Conservation (phyloP, 1,140 invertebrate genomes). For the Hestina assimilis region DNA sequence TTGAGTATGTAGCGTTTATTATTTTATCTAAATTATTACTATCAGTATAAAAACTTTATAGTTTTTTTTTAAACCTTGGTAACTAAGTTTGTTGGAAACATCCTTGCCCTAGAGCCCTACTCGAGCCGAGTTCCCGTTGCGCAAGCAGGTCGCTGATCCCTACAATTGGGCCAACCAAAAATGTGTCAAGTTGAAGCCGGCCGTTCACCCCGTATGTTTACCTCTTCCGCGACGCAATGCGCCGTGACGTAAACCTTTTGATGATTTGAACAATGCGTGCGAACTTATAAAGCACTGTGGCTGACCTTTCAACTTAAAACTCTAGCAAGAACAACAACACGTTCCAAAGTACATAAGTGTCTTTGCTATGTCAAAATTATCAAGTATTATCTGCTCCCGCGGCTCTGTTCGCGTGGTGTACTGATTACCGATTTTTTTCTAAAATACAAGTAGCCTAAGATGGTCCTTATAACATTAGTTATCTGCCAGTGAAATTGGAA, state of each 20-base stretch:
- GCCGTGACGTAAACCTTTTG: conserved; percentile 19
- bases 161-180: conserved; percentile 70
- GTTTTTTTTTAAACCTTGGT: conserved; percentile 7
- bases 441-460: too few relatives aligned
- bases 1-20: too few relatives aligned
- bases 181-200: conserved; percentile 75
- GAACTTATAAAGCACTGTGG: neutral
- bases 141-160: conserved; percentile 67
- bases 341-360: too few relatives aligned
- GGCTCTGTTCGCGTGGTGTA: too few relatives aligned
- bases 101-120: conserved; percentile 45
- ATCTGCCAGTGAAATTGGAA: too few relatives aligned
- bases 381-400: too few relatives aligned
- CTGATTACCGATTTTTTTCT: too few relatives aligned
- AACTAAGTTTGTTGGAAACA: conserved; percentile 17
- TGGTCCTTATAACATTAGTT: too few relatives aligned
- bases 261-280: neutral
- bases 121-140: conserved; percentile 64
- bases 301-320: neutral
- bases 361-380: too few relatives aligned
- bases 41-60: neutral
- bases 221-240: conserved; percentile 43
- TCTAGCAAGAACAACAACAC: neutral
- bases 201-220: conserved; percentile 65
- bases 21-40: too few relatives aligned